These are phyloP conservation scores for Trissolcus japonicus DNA, from an alignment of 2,888 invertebrate species.

Conservation along the genomic window DNA sequence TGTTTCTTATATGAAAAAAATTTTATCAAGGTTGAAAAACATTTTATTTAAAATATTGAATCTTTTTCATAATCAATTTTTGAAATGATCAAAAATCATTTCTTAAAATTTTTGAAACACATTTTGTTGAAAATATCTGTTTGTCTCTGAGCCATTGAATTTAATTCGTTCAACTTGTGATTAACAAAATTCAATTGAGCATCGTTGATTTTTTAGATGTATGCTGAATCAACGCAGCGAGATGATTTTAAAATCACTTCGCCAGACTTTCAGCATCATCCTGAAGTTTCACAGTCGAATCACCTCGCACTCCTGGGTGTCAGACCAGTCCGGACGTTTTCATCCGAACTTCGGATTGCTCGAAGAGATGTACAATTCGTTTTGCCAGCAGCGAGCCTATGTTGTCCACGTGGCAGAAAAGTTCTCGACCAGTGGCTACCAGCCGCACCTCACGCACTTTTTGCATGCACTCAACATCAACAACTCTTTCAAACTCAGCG, in stretches of 20 bases:
- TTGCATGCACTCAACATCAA: slow-evolving; percentile 83
- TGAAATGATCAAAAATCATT: too few relatives aligned
- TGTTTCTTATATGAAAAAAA: slow-evolving; percentile 85
- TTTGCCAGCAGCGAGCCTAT: slow-evolving; percentile 80
- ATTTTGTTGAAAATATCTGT: too few relatives aligned
- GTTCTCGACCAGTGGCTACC: slow-evolving; percentile 82
- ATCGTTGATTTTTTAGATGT: slow-evolving; percentile 79
- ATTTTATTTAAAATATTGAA: too few relatives aligned
- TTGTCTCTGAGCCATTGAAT: background rate
- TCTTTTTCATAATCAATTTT: too few relatives aligned
- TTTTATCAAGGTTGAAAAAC: slow-evolving; percentile 79
- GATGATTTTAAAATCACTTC: slow-evolving; percentile 83
- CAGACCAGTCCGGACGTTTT: slow-evolving; percentile 77
- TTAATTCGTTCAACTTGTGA: background rate
- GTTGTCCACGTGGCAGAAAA: slow-evolving; percentile 81
- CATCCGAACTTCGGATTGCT: slow-evolving; percentile 80
- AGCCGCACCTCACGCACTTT: slow-evolving; percentile 82
- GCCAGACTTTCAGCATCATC: slow-evolving; percentile 84
- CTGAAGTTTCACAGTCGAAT: slow-evolving; percentile 83
- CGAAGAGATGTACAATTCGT: slow-evolving; percentile 80
- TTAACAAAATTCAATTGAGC: slow-evolving; percentile 81
- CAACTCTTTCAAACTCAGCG: slow-evolving; percentile 71
- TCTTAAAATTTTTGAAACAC: too few relatives aligned
- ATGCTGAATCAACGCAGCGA: slow-evolving; percentile 84
- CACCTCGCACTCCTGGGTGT: slow-evolving; percentile 79